Evolutionary conservation across 2,797 vertebrate genomes (phyloP), one percentile per base, ranked within the genome.

Genomic region (Bryconaethiops microstoma): DNA sequence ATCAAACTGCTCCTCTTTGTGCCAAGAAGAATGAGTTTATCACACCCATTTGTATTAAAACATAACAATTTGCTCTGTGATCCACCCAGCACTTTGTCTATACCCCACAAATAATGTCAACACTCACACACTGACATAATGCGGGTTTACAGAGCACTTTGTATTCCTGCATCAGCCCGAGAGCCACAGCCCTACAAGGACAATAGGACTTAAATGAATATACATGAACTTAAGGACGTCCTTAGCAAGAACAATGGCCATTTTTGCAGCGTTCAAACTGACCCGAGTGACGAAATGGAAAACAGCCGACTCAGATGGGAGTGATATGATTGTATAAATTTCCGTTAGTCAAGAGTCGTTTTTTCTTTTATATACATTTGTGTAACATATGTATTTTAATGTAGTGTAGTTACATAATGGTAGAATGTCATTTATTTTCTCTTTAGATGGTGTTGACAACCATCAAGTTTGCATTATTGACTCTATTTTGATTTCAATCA

Each of bases 11-110:
- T 77, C 76, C 35, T 60, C 78, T 84, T 83, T 82, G 83, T 80
- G 40, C 50, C 42, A 25, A 40, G 50, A 52, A 74, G 73, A 83
- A 86, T 67, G 10, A 62, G 62, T 65, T 45, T 78, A 83, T 82
- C 45, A 82, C 74, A 67, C 85, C 84, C 84, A 85, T 79, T 83
- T 69, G 82, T 83, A 83, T 88, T 83, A 79, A 83, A 68, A 48
- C 62, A 82, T 76, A 29, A 12, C 83, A 73, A 75, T 60, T 74
- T 70, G 64, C 77, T 74, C 81, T 88, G 81, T 59, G 54, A 39
- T 42, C 16, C 85, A 77, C 83, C 85, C 81, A 78, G 48, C 83
- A 83, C 78, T 90, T 82, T 88, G 84, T 89, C 81, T 85, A 79
- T 69, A 84, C 69, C 45, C 65, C 48, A 75, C 40, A 76, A 82